Evolutionary conservation across 2,797 vertebrate species (phyloP).

Genomic region (Epinephelus malabaricus): DNA sequence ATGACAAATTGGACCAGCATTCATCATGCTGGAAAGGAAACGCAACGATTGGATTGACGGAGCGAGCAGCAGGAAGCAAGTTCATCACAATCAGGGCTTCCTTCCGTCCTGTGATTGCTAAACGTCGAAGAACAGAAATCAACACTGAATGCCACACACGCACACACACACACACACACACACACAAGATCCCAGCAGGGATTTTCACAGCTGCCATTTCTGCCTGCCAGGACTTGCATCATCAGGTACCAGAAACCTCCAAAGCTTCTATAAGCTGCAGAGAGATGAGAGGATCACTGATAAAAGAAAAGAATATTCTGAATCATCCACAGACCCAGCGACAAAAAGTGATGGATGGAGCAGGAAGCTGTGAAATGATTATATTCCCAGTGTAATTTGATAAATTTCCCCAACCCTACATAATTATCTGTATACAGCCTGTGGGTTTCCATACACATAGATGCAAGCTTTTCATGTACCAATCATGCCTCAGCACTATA

Average conservation of each 20-base stretch:
- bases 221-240: conserved; percentile 63
- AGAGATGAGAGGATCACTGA: conserved; percentile 46
- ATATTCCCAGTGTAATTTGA: conserved; percentile 9
- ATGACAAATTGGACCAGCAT: conserved; percentile 29
- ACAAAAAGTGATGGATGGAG: conserved; percentile 16
- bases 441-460: conserved; percentile 24
- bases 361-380: conserved; percentile 8
- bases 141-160: background rate
- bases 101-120: conserved; percentile 21
- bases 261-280: conserved; percentile 41
- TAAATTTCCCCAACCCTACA: conserved; percentile 15
- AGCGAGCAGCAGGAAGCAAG: conserved; percentile 33
- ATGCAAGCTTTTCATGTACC: conserved; percentile 21
- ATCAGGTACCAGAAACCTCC: conserved; percentile 57
- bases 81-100: conserved; percentile 37
- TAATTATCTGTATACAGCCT: conserved; percentile 4
- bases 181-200: conserved; percentile 28
- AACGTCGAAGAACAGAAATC: conserved; percentile 16
- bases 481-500: background rate
- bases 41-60: background rate
- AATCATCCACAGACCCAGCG: conserved; percentile 25
- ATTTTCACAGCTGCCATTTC: conserved; percentile 56
- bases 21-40: conserved; percentile 25
- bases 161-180: conserved; percentile 9
- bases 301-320: conserved; percentile 34